These are phyloP conservation scores for Drosophila colorata DNA, from an alignment of 2,888 invertebrate species.

Conservation along the genomic window DNA sequence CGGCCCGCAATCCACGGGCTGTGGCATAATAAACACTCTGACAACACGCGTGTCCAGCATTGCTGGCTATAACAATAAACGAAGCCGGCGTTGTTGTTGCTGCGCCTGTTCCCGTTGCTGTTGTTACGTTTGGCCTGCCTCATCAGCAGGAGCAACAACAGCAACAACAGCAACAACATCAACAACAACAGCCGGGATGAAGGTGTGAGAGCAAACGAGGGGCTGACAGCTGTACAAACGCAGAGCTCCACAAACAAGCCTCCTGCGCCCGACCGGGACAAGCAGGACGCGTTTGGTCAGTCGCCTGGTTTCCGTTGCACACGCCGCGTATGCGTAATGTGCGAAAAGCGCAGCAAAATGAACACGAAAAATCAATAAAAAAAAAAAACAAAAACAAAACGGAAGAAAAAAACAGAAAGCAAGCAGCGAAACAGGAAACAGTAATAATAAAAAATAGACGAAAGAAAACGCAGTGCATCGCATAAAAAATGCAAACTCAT, in stretches of 20 bases:
- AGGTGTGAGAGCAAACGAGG: constrained; percentile 55
- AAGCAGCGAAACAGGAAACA: constrained; percentile 7
- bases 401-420: background rate
- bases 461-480: constrained; percentile 49
- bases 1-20: constrained; percentile 38
- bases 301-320: constrained; percentile 82
- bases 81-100: constrained; percentile 42
- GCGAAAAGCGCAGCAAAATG: constrained; percentile 59
- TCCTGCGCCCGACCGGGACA: constrained; percentile 18
- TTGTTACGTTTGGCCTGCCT: constrained; percentile 22
- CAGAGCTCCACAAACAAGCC: constrained; percentile 75
- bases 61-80: constrained; percentile 52
- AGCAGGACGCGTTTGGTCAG: constrained; percentile 82
- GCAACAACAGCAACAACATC: constrained; percentile 1
- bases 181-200: constrained; percentile 2
- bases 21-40: constrained; percentile 61
- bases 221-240: constrained; percentile 76
- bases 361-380: constrained; percentile 67
- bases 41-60: constrained; percentile 53
- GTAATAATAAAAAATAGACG: constrained; percentile 34
- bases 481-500: constrained; percentile 53
- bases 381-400: constrained; percentile 16
- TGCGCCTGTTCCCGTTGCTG: constrained; percentile 20
- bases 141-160: constrained; percentile 23
- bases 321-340: constrained; percentile 69